Evolutionary conservation across 92 coral and sea anemone genomes (phyloP), one percentile per base, ranked within the genome.

Genomic region (Parazoanthus swiftii): DNA sequence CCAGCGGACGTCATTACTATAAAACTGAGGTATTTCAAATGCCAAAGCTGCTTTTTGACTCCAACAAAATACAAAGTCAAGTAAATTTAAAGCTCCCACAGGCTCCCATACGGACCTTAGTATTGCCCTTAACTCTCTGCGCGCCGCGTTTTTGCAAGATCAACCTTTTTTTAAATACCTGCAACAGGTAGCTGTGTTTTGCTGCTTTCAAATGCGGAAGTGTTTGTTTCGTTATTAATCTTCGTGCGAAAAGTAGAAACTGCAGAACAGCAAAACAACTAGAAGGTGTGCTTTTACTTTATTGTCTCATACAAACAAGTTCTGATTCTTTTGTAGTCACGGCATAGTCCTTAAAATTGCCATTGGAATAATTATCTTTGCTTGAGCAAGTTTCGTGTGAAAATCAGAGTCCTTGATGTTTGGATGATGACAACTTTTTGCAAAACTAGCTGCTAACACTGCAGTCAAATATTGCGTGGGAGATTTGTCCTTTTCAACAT

Each of bases 331-430:
- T 80, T 80, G 38, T 51, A 56, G 5, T 78, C 21, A 8, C 23
- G 14, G 14, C 46, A 13, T 8, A 80, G 38, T 56, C 46, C 58
- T 80, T 25, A 58, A 54, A 50, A 80, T 33, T 26, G 23, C 16
- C 20, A 51, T 81, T 59, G 48, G 37, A 81, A 56, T 59, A 59
- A 81, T 81, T 81, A 36, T 81, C 74, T 81, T 58, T 66, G 85
- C 85, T 81, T 81, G 85, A 81, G 20, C 74, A 81, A 81, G 56
- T 81, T 56, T 63, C 85, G 85, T 81, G 85, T 59, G 85, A 81
- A 81, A 58, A 29, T 59, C 16, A 10, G n/a, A 25, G 36, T 79
- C 39, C 63, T 3, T 13, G 10, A 11, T 3, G 2, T 26, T 79
- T 54, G 44, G 48, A 42, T 79, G 18, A 11, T 56, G 36, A 33